phyloP scores from a whole-genome alignment of 2,888 invertebrate genomes.

The Prostheceraeus crozeri region DNA sequence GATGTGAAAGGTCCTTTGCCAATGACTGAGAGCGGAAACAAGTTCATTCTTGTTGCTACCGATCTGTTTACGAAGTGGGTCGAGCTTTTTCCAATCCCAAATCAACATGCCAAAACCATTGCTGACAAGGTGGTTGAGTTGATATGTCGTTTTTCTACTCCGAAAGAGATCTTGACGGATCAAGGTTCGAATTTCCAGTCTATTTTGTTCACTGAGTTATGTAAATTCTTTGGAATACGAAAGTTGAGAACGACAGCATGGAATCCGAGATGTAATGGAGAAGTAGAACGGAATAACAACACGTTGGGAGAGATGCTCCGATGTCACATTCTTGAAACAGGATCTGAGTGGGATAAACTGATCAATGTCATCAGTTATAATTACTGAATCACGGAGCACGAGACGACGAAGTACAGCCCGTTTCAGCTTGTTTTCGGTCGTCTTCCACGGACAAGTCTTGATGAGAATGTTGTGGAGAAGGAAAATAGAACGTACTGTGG shows the following conservation, averaged over 20 bases:
- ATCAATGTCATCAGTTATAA: no score
- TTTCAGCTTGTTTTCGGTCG: no score
- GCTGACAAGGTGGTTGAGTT: slow-evolving; percentile 11
- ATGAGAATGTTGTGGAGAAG: no score
- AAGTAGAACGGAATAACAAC: not conserved
- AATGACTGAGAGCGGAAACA: not conserved
- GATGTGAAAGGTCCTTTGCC: not conserved
- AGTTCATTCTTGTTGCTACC: not conserved
- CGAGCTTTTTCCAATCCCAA: not conserved
- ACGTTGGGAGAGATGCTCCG: not conserved
- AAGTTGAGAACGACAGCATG: not conserved
- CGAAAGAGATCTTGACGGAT: slow-evolving; percentile 1
- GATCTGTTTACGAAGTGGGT: slow-evolving; percentile 8
- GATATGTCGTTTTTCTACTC: not conserved
- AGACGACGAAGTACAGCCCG: no score
- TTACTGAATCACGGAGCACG: no score
- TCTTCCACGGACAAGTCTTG: no score
- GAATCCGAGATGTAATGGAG: not conserved
- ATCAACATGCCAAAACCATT: not conserved
- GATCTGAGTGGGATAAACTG: no score
- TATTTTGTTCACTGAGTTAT: not conserved
- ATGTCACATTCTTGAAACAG: no score
- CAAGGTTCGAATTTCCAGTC: slow-evolving; percentile 10
- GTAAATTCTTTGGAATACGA: not conserved
- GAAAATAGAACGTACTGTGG: no score